Conservation (phyloP, 2,888 invertebrate species). For the Epinotia bilunana region DNA sequence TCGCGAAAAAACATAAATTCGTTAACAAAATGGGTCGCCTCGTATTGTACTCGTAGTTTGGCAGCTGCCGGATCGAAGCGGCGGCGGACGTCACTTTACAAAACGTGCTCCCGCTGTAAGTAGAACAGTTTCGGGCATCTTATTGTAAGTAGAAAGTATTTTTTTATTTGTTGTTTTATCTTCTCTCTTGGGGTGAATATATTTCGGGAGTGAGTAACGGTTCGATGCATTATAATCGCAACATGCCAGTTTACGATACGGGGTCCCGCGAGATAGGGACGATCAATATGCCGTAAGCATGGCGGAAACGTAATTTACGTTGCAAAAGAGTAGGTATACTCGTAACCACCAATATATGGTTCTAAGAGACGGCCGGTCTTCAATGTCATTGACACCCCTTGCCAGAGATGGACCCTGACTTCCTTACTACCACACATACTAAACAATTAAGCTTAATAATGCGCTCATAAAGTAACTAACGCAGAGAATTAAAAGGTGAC, state of each 20-base stretch:
- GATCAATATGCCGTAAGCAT: neutral
- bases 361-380: no score
- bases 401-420: no score
- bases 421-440: no score
- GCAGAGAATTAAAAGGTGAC: no score
- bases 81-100: neutral
- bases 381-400: no score
- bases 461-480: no score
- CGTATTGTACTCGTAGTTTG: neutral
- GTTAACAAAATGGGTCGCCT: neutral
- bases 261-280: neutral
- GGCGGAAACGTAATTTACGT: neutral
- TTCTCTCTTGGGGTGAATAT: neutral
- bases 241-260: neutral
- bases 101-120: slow-evolving; percentile 8
- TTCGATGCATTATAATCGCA: neutral
- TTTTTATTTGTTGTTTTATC: slow-evolving; percentile 1
- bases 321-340: no score
- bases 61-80: slow-evolving; percentile 9
- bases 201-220: neutral
- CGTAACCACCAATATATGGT: no score
- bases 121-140: neutral
- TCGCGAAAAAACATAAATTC: no score
- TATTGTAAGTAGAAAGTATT: neutral
- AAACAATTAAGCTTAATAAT: no score